Conservation (phyloP, 2,113 vertebrate genomes). For the Steatornis caripensis region DNA sequence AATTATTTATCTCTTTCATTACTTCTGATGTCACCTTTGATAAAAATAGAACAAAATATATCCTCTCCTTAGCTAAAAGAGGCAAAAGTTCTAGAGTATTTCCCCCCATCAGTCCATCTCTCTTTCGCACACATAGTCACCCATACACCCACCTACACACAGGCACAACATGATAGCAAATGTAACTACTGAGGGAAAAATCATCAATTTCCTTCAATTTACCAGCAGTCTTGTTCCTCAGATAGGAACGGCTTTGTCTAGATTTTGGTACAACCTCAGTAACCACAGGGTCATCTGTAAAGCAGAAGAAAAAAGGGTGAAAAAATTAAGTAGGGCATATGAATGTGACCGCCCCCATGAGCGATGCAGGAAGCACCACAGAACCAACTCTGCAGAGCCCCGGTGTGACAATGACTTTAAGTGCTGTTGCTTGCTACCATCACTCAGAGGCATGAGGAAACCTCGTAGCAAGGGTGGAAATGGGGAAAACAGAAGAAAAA, state of each 20-base stretch:
- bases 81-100: not conserved
- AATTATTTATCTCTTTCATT: slow-evolving; percentile 23
- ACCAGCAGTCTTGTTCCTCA: not conserved
- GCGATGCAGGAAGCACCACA: not conserved
- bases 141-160: not conserved
- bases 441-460: not conserved
- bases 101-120: not conserved
- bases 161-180: not conserved
- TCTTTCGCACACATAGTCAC: not conserved
- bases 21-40: not conserved
- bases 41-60: slow-evolving; percentile 21
- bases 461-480: not conserved
- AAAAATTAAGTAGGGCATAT: not conserved
- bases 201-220: not conserved
- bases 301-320: not conserved
- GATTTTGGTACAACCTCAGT: not conserved
- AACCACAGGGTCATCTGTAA: not conserved
- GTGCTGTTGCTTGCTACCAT: not conserved
- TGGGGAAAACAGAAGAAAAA: not conserved
- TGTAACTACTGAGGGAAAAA: not conserved
- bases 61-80: not conserved
- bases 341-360: not conserved
- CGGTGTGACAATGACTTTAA: not conserved
- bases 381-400: not conserved
- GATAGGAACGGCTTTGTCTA: not conserved